Conservation (phyloP, 2,888 invertebrate species). For the Chironomus tentans region DNA sequence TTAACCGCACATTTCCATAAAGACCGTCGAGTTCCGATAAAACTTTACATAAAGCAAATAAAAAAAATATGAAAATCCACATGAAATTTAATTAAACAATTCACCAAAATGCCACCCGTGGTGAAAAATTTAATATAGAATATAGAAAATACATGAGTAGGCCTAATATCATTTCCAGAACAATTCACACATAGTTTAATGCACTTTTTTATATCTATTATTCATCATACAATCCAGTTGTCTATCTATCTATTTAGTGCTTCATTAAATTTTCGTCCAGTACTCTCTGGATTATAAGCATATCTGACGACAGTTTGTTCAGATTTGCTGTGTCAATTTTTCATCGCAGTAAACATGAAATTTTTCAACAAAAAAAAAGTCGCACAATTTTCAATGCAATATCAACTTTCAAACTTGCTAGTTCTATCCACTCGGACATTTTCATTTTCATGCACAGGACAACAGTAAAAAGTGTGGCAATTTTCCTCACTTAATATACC, state of each 20-base stretch:
- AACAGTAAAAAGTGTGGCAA: not conserved
- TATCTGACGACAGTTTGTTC: too few relatives aligned
- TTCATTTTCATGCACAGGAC: not conserved
- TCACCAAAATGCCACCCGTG: not conserved
- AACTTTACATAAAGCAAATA: too few relatives aligned
- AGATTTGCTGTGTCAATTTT: too few relatives aligned
- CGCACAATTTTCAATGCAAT: too few relatives aligned
- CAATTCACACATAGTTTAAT: slow-evolving; percentile 9
- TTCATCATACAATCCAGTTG: too few relatives aligned
- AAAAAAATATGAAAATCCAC: not conserved
- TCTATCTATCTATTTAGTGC: not conserved
- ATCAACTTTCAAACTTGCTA: too few relatives aligned
- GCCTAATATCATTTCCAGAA: slow-evolving; percentile 12
- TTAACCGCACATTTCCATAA: too few relatives aligned
- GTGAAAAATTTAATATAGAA: not conserved
- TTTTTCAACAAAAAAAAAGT: too few relatives aligned
- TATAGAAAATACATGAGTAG: not conserved
- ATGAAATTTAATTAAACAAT: not conserved
- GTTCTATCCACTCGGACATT: not conserved
- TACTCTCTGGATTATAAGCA: too few relatives aligned
- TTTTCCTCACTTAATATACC: not conserved
- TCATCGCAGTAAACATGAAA: too few relatives aligned
- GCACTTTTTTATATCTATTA: not conserved
- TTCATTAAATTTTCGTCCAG: not conserved
- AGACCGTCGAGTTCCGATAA: too few relatives aligned